Evolutionary conservation across 2,888 invertebrate genomes (phyloP), one percentile per base, ranked within the genome.

Genomic region (Acronicta alni): DNA sequence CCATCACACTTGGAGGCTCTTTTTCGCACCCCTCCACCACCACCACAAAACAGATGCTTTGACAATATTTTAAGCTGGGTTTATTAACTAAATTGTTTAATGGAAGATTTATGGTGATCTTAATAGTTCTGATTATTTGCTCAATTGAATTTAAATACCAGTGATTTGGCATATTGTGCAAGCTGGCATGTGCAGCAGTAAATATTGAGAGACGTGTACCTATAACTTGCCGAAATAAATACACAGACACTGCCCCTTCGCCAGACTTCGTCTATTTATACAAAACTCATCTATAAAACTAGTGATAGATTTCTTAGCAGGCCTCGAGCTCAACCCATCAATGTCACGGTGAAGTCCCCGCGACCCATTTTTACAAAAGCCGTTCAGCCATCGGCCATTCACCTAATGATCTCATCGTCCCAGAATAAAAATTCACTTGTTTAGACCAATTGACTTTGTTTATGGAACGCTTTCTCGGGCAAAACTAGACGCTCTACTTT

Each of bases 361-460:
- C 87, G 90, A 89, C 91, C 92, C 79, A 90, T 89, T 88, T 91
- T 72, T 76, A 70, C 70, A 71, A 78, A 84, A 80, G 76, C 73
- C 76, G 80, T 72, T 79, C 76, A 72, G 68, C 79, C 80, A 80
- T 51, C 88, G 92, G 91, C 83, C 93, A 77, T 93, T 93, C 92
- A 93, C 91, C 92, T 84, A 86, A 86, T 93, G 93, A 93, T 90
- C 89, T 93, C 93, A 93, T 89, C 90, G 91, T 75, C 86, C 89
- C 84, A 89, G 88, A 91, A 91, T 89, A 92, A 92, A 91, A 92
- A 88, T 81, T 88, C 83, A 82, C 85, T 87, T 85, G 89, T 88
- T 90, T 88, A 87, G 87, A 88, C 83, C 92, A 92, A 92, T 92
- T 90, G 92, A 87, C 87, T 90, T 88, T 87, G 89, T 90, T 89